Base-by-base conservation (phyloP, 2,888 invertebrate species). In the Rhyacophila evoluta region DNA sequence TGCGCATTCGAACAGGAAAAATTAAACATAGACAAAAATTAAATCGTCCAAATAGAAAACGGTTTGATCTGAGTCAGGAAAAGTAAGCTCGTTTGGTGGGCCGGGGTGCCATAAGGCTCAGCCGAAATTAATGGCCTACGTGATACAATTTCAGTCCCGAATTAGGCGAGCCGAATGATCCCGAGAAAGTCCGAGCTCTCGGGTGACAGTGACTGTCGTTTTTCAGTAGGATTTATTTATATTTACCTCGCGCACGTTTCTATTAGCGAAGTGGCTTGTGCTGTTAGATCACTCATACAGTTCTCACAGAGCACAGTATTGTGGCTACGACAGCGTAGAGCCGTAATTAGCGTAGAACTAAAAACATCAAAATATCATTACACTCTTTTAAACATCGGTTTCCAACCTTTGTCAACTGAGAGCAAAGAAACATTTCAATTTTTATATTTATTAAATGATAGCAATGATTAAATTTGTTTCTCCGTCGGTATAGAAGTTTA, bases 101-200 rank as follows among this genome's bases (percentile, higher is more conserved):
- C 8, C 55, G 10, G 8, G 6, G 55, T 55, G 25, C 72, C 72
- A 72, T 27, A 55, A 55, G 72, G 72, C 77, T 68, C 55, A 19
- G 25, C 55, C 55, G 25, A 41, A 77, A 77, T 77, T 71, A 77
- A 77, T 77, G 77, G 72, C 36, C 19, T 72, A 77, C 77, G 77
- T 77, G 77, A 77, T 77, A 72, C 72, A 77, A 77, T 77, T 77
- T 77, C 72, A 55, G 38, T 1, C 55, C 55, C 25, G 55, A 55
- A 55, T 55, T 55, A 55, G 55, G 55, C 19, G 25, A 55, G 55
- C 55, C 55, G 55, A 55, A 15, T 55, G 19, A 55, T 55, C 55
- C 55, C 55, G 55, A 55, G 10, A 55, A 55, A 1, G 2, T 19
- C 55, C 55, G 55, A 55, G 10, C 25, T 6, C 55, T 6, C 29